These are phyloP conservation scores for Diarsia mendica DNA, from an alignment of 2,888 invertebrate genomes.

Conservation along the genomic window DNA sequence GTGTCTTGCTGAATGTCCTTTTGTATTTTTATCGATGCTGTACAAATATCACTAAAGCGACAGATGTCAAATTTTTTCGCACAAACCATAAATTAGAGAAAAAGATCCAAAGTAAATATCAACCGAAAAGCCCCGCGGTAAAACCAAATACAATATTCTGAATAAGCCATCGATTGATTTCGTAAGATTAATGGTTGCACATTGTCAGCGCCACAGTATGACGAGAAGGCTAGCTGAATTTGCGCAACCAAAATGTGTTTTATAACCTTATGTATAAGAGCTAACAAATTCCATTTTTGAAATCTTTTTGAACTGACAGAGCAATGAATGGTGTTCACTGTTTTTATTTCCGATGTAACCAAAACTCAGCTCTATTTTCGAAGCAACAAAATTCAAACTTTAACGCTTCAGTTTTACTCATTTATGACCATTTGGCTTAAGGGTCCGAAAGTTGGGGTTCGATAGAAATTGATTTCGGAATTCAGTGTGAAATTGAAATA, in stretches of 20 bases:
- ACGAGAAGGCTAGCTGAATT: slow-evolving; percentile 78
- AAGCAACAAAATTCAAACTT: slow-evolving; percentile 61
- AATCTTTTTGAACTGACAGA: slow-evolving; percentile 81
- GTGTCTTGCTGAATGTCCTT: slow-evolving; percentile 49
- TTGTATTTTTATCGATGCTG: slow-evolving; percentile 65
- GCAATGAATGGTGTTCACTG: slow-evolving; percentile 81
- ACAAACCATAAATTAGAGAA: slow-evolving; percentile 86
- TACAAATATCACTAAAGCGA: slow-evolving; percentile 71
- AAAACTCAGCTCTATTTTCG: slow-evolving; percentile 66
- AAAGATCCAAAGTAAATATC: slow-evolving; percentile 89
- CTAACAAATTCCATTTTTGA: slow-evolving; percentile 80
- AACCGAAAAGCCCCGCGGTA: slow-evolving; percentile 86
- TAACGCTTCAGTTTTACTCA: slow-evolving; percentile 3
- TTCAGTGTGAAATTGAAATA: slow-evolving; percentile 88
- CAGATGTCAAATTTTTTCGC: slow-evolving; percentile 86
- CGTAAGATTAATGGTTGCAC: slow-evolving; percentile 90
- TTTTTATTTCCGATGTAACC: slow-evolving; percentile 66
- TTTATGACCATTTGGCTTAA: slow-evolving; percentile 65
- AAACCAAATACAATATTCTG: slow-evolving; percentile 90
- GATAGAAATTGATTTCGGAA: slow-evolving; percentile 86
- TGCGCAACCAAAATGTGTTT: slow-evolving; percentile 83
- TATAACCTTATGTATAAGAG: slow-evolving; percentile 78
- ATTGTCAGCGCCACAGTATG: slow-evolving; percentile 89
- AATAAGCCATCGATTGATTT: slow-evolving; percentile 91
- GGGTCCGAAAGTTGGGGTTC: slow-evolving; percentile 71